These are phyloP conservation scores for Daphoenositta chrysoptera DNA, from an alignment of 2,113 vertebrate genomes.

Conservation along the genomic window DNA sequence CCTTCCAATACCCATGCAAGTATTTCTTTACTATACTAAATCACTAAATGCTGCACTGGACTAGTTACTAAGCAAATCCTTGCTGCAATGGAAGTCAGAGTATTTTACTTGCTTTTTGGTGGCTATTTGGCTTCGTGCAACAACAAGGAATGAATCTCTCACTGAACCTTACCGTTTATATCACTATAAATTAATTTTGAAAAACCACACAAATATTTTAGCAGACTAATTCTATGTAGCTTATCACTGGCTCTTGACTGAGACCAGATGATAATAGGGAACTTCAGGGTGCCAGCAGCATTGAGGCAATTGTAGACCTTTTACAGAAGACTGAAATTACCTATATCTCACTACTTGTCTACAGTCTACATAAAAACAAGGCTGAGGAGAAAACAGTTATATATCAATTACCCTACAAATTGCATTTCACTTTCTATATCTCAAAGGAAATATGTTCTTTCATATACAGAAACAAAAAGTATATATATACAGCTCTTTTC, in stretches of 20 bases:
- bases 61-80: background rate
- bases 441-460: background rate
- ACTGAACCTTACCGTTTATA: background rate
- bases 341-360: background rate
- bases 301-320: fast-evolving
- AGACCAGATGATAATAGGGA: background rate
- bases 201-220: background rate
- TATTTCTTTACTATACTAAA: background rate
- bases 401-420: background rate
- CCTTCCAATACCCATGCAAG: background rate
- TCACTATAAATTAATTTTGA: background rate
- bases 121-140: background rate
- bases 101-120: background rate
- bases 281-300: background rate
- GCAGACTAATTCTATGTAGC: background rate
- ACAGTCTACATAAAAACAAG: background rate
- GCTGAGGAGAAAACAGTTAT: background rate
- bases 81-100: background rate
- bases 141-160: background rate
- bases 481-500: background rate
- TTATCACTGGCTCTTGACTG: background rate
- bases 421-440: background rate
- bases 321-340: background rate
- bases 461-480: background rate
- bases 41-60: background rate